These are phyloP conservation scores for Ectropis crepuscularia DNA, from an alignment of 2,888 invertebrate species.

Conservation along the genomic window DNA sequence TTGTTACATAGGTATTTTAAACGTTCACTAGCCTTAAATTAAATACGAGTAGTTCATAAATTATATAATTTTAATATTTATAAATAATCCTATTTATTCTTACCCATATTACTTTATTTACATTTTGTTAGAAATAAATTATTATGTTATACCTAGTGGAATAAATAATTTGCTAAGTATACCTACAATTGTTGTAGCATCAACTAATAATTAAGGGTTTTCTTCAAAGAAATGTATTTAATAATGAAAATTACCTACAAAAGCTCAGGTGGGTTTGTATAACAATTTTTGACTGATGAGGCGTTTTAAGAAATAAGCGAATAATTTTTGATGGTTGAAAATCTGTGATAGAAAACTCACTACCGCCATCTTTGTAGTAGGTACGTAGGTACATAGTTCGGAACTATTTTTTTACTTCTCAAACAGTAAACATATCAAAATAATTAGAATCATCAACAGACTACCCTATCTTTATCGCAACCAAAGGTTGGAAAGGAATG, in stretches of 20 bases:
- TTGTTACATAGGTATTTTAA: slow-evolving; percentile 46
- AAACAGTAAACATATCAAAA: too few relatives aligned
- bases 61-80: slow-evolving; percentile 17
- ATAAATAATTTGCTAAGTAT: slow-evolving; percentile 29
- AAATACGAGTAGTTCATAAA: slow-evolving; percentile 45
- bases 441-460: too few relatives aligned
- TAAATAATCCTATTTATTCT: background rate
- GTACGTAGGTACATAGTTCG: too few relatives aligned
- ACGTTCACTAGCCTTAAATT: slow-evolving; percentile 79
- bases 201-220: slow-evolving; percentile 1
- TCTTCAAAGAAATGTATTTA: background rate
- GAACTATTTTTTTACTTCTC: too few relatives aligned
- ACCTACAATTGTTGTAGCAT: slow-evolving; percentile 1
- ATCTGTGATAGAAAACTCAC: too few relatives aligned
- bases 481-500: too few relatives aligned
- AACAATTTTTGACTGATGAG: slow-evolving; percentile 35
- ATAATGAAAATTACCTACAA: slow-evolving; percentile 28
- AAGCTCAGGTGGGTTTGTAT: slow-evolving; percentile 32
- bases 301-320: too few relatives aligned
- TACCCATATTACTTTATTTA: slow-evolving; percentile 44
- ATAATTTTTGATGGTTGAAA: too few relatives aligned
- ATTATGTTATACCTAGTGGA: slow-evolving; percentile 3
- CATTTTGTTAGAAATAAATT: slow-evolving; percentile 25
- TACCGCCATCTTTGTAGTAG: too few relatives aligned
- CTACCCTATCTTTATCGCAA: too few relatives aligned